Percentiles rank a stretch among this genome's conserved stretches.
phyloP scores from a whole-genome alignment of 2,888 invertebrate genomes.

The Xylota segnis region DNA sequence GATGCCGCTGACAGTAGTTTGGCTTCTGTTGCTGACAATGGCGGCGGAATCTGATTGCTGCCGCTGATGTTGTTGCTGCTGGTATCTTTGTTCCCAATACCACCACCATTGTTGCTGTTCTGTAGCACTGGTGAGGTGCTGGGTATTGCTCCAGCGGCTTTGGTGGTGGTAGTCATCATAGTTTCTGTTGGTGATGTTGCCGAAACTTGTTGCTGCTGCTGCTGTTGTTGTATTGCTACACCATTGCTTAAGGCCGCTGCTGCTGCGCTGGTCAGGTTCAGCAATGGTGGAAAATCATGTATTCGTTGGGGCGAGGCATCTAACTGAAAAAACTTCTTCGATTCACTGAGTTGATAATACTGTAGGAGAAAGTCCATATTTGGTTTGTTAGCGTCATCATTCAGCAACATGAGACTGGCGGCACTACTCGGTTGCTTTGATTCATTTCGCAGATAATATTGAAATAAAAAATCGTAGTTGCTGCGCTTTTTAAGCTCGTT shows the following conservation, averaged over 20 bases:
- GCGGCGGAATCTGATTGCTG: conserved; percentile 53
- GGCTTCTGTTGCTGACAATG: conserved; percentile 29
- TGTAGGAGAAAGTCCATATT: conserved; percentile 83
- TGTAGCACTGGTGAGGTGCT: conserved; percentile 34
- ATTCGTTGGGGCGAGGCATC: conserved; percentile 84
- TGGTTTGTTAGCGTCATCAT: conserved; percentile 80
- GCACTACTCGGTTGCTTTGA: conserved; percentile 76
- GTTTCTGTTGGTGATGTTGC: conserved; percentile 68
- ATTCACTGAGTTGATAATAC: conserved; percentile 84
- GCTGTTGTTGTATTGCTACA: conserved; percentile 52
- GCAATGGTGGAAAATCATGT: conserved; percentile 81
- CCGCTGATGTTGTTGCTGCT: conserved; percentile 64
- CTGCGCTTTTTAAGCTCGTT: conserved; percentile 82
- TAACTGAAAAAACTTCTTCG: conserved; percentile 85
- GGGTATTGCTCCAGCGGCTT: conserved; percentile 61
- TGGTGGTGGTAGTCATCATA: conserved; percentile 25
- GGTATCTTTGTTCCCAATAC: conserved; percentile 66
- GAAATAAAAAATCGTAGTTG: conserved; percentile 83
- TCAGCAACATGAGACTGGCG: conserved; percentile 61
- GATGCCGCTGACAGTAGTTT: conserved; percentile 32
- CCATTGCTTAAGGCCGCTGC: conserved; percentile 66
- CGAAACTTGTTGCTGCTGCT: conserved; percentile 67
- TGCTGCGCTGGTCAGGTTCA: conserved; percentile 71
- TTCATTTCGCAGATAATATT: conserved; percentile 83
- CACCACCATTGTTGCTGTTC: conserved; percentile 54